Evolutionary conservation across 2,797 vertebrate species (phyloP).

Genomic region (Macroramphosus scolopax): DNA sequence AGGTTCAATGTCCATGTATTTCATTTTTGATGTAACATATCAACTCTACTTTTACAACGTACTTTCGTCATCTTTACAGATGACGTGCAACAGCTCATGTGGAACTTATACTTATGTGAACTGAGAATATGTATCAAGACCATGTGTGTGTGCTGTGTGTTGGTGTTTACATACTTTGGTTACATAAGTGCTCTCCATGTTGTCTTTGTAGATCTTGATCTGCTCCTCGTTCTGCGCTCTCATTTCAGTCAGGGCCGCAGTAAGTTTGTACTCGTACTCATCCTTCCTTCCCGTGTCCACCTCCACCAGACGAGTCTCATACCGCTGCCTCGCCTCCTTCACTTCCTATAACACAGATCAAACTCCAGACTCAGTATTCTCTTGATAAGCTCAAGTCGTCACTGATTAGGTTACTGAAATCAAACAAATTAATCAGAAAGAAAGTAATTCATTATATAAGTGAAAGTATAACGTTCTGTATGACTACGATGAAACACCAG

Average conservation of each 20-base stretch:
- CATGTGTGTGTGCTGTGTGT: neutral
- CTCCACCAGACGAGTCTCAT: slow-evolving; percentile 82
- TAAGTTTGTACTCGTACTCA: slow-evolving; percentile 87
- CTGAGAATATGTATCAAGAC: no score
- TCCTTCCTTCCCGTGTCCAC: slow-evolving; percentile 83
- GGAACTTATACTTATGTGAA: no score
- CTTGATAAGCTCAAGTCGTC: no score
- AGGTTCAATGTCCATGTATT: no score
- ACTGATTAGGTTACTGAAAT: neutral
- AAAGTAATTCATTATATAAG: neutral
- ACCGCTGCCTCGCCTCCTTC: slow-evolving; percentile 82
- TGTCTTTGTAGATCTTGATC: slow-evolving; percentile 84
- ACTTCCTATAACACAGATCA: slow-evolving; percentile 80
- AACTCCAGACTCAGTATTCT: no score
- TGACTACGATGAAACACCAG: no score
- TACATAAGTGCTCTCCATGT: slow-evolving; percentile 84
- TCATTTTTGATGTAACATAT: no score
- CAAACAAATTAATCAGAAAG: neutral
- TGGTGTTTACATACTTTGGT: slow-evolving; percentile 73
- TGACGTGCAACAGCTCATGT: no score
- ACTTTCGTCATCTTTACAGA: no score
- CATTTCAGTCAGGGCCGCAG: slow-evolving; percentile 83
- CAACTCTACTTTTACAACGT: no score
- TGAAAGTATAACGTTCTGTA: no score
- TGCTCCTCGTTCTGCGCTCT: slow-evolving; percentile 85